Base-by-base conservation (phyloP, 2,113 vertebrate genomes). In the Malaclemys terrapin region DNA sequence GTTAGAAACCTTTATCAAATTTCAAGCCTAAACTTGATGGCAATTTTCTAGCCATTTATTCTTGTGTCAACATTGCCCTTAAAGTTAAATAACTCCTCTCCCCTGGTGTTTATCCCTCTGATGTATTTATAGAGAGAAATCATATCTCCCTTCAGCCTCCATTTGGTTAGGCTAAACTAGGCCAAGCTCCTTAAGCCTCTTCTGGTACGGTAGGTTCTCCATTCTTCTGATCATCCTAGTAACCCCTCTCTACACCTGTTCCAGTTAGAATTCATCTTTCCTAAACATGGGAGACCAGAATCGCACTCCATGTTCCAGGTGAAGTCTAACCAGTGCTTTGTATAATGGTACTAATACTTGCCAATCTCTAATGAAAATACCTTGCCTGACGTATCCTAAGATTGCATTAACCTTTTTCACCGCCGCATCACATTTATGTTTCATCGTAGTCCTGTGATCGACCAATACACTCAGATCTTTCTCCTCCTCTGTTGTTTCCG, bases 361-460 rank as follows among this genome's bases (percentile, higher is more conserved):
- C 31, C 35, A 19, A n/a, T 69, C 14, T 19, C 35, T n/a, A 35
- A 35, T 69, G 62, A 69, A 69, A 69, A 69, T n/a, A n/a, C 31
- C 62, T 69, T 69, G 31, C 35, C 35, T n/a, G 16, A 69, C n/a
- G 62, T 17, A n/a, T n/a, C 62, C 62, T n/a, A n/a, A 35, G 17
- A n/a, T 69, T 69, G 31, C 62, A 69, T 69, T 69, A 69, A 16
- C 62, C 35, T 19, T 69, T 69, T 69, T 69, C 35, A 69, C 16
- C 0, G 4, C 14, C 8, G 4, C 31, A 19, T 35, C 31, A 19
- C 4, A n/a, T 69, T n/a, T n/a, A 16, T 4, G 31, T 8, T 17
- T n/a, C 31, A n/a, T 69, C 16, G 4, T 69, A 16, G 16, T 19
- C 62, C 57, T 69, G 62, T 20, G 62, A 69, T 69, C 14, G 1